Evolutionary conservation across 2,113 vertebrate genomes (phyloP), one percentile per base, ranked within the genome.

Genomic region (Nibea albiflora): DNA sequence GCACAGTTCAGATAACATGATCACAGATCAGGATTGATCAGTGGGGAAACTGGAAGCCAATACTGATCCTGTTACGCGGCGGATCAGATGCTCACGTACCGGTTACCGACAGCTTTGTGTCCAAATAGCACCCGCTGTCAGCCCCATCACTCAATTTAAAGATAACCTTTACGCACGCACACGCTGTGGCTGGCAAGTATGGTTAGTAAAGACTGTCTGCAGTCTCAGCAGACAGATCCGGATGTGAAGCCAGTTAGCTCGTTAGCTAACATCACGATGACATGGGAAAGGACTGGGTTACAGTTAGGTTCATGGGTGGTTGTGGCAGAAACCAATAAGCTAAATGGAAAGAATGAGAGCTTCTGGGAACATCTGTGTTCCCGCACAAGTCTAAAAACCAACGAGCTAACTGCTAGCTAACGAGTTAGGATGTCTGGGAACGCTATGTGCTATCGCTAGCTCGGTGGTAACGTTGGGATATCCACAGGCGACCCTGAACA

Each of bases 381-480:
- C 5, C 1, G 11, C 15, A 46, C 14, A 49, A 52, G 4, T 26
- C 11, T 19, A 2, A 4, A 26, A 46, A 42, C 16, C 4, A n/a
- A 35, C 15, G 3, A 61, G 7, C 20, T 74, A 47, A 67, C 69
- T 39, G 47, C 50, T 1, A 44, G 26, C 47, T 42, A 9, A 17
- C 11, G 7, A 4, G n/a, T 17, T 62, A 28, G 49, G 24, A 57
- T 53, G 35, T 72, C 11, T 31, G 47, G 20, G 52, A 28, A 71
- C 1, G 73, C 76, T 83, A 76, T 22, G 49, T 35, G 56, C 83
- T 67, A 62, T 8, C 31, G 85, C 69, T 81, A 76, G 64, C 57
- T 11, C 0, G 1, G 12, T 3, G 8, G 24, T 3, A 39, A 39
- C 5, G 31, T 31, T 31, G 4, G 9, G 4, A 22, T 44, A 28